Evolutionary conservation across 2,888 invertebrate species (phyloP), one percentile per base, ranked within the genome.

Genomic region (Patella caerulea): DNA sequence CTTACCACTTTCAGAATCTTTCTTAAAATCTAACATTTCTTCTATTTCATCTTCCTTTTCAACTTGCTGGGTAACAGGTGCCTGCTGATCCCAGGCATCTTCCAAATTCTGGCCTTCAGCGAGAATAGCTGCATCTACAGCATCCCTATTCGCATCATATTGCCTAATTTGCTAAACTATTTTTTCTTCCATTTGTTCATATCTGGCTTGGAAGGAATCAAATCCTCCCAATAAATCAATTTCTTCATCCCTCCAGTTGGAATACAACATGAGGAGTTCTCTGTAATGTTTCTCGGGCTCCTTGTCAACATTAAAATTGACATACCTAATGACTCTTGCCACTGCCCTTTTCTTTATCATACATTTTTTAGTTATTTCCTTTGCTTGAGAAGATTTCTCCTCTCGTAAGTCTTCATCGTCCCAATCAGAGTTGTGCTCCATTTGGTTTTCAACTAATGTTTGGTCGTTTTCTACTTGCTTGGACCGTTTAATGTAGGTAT

Each of bases 241-340:
- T 52, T 84, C 53, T 81, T 89, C 88, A 75, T 88, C 72, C 72
- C 87, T 76, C 89, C 89, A 90, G 9, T 9, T 45, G 9, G 45
- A 7, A 88, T 85, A 2, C 78, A 17, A 77, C 79, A 90, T 86
- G 0, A 88, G 65, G 12, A 84, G 78, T 71, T 88, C 86, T 70
- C 89, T 79, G 72, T 81, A 87, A 76, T 82, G 86, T 53, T 89
- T 83, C n/a, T 84, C 77, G 19, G 79, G 45, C 54, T 89, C 87
- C 52, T 56, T 69, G 17, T 81, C 71, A 56, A 74, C 72, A 70
- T 84, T 83, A 73, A 81, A 85, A 70, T 80, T 79, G 55, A 83
- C 83, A 59, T 77, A 79, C 17, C 85, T 54, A 3, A 83, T 76
- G n/a, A 84, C 76, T 59, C 24, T 52, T 52, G 70, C 15, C 54